These are phyloP conservation scores for Anser cygnoides DNA, from an alignment of 2,113 vertebrate genomes.

Conservation along the genomic window DNA sequence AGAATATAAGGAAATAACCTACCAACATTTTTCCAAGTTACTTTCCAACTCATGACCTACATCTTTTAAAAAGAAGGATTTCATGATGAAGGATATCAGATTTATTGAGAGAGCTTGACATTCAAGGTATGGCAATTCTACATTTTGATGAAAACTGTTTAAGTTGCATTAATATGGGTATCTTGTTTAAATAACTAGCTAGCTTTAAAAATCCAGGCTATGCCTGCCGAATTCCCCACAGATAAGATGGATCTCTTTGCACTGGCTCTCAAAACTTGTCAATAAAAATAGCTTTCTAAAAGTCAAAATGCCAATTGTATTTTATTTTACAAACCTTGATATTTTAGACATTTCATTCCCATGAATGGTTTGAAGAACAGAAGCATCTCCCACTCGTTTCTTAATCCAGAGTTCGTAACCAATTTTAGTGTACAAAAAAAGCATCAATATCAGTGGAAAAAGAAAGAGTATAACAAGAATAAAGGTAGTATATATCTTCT, in stretches of 20 bases:
- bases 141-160: background rate
- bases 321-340: conserved; percentile 67
- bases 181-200: background rate
- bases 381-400: conserved; percentile 77
- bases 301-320: background rate
- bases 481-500: conserved; percentile 74
- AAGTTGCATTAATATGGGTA: background rate
- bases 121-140: background rate
- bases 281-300: background rate
- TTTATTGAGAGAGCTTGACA: background rate
- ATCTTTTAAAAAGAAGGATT: background rate
- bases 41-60: background rate
- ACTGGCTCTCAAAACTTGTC: background rate
- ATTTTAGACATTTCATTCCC: conserved; percentile 79
- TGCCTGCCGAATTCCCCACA: background rate
- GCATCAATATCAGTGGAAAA: conserved; percentile 76
- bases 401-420: conserved; percentile 80
- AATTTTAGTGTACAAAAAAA: conserved; percentile 75
- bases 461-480: conserved; percentile 78
- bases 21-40: background rate
- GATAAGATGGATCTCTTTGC: background rate
- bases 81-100: background rate
- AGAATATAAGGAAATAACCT: background rate
- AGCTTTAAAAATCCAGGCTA: background rate
- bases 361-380: conserved; percentile 74